phyloP scores from a whole-genome alignment of 2,888 invertebrate genomes.

The Teleogryllus oceanicus region DNA sequence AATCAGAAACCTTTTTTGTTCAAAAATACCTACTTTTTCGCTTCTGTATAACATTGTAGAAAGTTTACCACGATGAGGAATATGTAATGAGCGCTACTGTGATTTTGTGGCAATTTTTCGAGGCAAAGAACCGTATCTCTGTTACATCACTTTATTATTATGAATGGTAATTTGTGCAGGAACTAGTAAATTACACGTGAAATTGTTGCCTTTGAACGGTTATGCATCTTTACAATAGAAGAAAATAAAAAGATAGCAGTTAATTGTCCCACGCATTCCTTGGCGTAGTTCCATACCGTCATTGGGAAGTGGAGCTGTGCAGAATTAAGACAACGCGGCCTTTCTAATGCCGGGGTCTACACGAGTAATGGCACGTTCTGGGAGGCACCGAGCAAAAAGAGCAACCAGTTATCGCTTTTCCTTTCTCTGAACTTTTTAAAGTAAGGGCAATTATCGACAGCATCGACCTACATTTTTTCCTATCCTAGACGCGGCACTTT shows the following conservation, averaged over 20 bases:
- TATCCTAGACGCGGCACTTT: too few species aligned
- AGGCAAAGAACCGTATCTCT: too few species aligned
- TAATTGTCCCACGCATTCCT: background rate
- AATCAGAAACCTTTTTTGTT: too few species aligned
- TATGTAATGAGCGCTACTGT: too few species aligned
- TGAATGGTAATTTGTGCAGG: too few species aligned
- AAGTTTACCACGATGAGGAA: too few species aligned
- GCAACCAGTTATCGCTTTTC: background rate
- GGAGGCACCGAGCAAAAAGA: background rate
- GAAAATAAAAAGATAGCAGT: background rate
- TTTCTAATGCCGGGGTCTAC: background rate
- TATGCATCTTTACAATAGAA: background rate
- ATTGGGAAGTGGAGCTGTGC: background rate
- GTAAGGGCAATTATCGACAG: background rate
- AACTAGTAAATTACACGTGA: too few species aligned
- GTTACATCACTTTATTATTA: too few species aligned
- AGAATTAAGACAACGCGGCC: background rate
- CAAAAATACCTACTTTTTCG: too few species aligned
- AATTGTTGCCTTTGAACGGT: too few species aligned
- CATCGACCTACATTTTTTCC: background rate
- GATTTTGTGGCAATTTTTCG: too few species aligned
- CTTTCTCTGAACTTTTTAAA: conserved; percentile 4
- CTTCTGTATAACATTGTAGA: too few species aligned
- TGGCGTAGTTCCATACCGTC: background rate
- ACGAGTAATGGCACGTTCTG: background rate